A percentile compares a stretch with the other conserved stretches of the same genome.
These are phyloP conservation scores for Tachysurus vachellii DNA, from an alignment of 2,113 vertebrate genomes.

Conservation along the genomic window DNA sequence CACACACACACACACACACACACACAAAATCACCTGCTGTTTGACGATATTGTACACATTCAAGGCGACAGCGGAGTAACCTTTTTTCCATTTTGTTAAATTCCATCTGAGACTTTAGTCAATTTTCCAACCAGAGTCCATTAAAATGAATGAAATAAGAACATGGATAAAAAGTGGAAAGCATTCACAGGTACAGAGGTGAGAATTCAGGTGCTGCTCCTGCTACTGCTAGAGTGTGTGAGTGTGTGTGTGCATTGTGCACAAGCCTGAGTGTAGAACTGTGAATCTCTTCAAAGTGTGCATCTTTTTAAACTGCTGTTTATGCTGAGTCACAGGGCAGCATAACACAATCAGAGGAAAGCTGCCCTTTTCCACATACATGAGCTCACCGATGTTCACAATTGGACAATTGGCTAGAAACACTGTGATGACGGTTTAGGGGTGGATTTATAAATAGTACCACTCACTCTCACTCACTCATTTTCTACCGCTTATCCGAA, in stretches of 20 bases:
- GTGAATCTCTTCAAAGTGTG: too few species aligned
- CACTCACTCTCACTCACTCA: too few species aligned
- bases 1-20: background rate
- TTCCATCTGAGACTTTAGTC: background rate
- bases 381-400: background rate
- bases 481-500: too few species aligned
- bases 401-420: background rate
- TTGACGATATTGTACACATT: background rate
- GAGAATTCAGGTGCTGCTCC: background rate
- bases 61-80: background rate
- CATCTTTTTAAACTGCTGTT: background rate
- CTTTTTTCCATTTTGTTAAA: background rate
- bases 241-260: background rate
- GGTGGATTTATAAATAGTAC: too few species aligned
- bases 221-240: background rate
- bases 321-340: background rate
- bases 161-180: background rate
- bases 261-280: background rate
- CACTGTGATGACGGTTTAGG: background rate
- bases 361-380: background rate
- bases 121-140: background rate
- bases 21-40: background rate
- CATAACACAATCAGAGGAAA: background rate
- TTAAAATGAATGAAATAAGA: background rate
- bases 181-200: slow-evolving; percentile 14